Evolutionary conservation across 2,797 vertebrate genomes (phyloP), one percentile per base, ranked within the genome.

Genomic region (Emys orbicularis): DNA sequence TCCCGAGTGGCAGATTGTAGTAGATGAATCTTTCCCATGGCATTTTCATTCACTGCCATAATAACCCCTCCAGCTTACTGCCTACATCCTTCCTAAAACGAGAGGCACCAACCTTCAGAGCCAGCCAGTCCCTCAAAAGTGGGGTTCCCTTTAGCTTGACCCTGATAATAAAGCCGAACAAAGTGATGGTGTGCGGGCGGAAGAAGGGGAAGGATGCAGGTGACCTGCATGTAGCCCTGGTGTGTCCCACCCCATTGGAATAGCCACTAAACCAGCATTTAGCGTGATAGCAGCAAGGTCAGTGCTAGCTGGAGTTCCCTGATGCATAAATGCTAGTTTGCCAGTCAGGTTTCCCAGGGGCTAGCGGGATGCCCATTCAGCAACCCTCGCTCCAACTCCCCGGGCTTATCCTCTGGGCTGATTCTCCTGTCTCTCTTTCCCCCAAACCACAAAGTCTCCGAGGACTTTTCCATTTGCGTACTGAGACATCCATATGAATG

Each of bases 151-250:
- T 89, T 27, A 65, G 77, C 84, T 91, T 84, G 90, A 95, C 93
- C 86, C 96, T 96, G 96, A 95, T 52, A 83, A 56, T 61, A 89
- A 95, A 94, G 86, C 92, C 95, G 83, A 94, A 95, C 54, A 81
- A 94, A 95, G 61, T 54, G 81, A 93, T 54, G 88, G 94, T 93
- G 95, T 96, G 87, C 92, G 94, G 95, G 89, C 92, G 76, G 93
- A 91, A 77, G 21, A 89, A 90, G 68, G 50, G 49, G 44, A 97
- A 89, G 96, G 74, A 93, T 94, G 81, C 68, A 90, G 95, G 86
- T 83, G 88, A 96, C 94, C 87, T 80, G 79, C 25, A 0, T 50
- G 49, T 93, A 95, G 95, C 57, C 59, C 92, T 96, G 86, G 8
- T 72, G 59, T 72, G 74, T 91, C 92, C 92, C 96, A 85, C 84